phyloP scores from a whole-genome alignment of 37 sponge, comb jelly and placozoan species.

The Chondrilla cf. caribensis region DNA sequence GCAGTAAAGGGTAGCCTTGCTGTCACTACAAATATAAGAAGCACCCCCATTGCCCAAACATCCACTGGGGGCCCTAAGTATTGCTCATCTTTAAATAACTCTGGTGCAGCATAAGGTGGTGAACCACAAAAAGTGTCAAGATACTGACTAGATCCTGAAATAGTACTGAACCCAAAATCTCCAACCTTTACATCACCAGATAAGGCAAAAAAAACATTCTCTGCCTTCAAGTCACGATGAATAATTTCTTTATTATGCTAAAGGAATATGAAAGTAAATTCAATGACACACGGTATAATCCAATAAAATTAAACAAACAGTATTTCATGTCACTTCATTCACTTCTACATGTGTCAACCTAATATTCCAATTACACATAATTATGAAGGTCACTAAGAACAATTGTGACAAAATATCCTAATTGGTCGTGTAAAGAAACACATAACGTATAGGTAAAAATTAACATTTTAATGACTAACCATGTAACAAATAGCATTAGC shows the following conservation, averaged over 20 bases:
- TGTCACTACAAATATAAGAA: constrained; percentile 73
- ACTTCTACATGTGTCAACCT: no score
- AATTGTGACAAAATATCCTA: no score
- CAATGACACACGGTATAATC: background rate
- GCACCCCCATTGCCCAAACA: constrained; percentile 82
- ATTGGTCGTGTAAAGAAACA: no score
- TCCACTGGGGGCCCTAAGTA: constrained; percentile 72
- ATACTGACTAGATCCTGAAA: background rate
- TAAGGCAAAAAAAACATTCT: constrained; percentile 74
- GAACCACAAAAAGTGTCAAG: constrained; percentile 88
- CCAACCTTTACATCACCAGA: constrained; percentile 62
- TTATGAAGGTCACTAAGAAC: no score
- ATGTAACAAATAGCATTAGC: constrained; percentile 65
- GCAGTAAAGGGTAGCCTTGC: constrained; percentile 70
- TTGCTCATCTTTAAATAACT: constrained; percentile 68
- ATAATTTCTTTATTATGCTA: constrained; percentile 68
- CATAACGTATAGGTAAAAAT: no score
- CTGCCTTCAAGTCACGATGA: constrained; percentile 86
- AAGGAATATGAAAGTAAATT: constrained; percentile 1
- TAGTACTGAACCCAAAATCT: constrained; percentile 88
- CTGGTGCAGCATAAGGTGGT: constrained; percentile 89
- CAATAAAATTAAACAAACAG: background rate
- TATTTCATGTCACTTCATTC: no score
- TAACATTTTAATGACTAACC: no score
- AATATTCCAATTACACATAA: no score